These are phyloP conservation scores for Nibea albiflora DNA, from an alignment of 2,113 vertebrate genomes.

Conservation along the genomic window DNA sequence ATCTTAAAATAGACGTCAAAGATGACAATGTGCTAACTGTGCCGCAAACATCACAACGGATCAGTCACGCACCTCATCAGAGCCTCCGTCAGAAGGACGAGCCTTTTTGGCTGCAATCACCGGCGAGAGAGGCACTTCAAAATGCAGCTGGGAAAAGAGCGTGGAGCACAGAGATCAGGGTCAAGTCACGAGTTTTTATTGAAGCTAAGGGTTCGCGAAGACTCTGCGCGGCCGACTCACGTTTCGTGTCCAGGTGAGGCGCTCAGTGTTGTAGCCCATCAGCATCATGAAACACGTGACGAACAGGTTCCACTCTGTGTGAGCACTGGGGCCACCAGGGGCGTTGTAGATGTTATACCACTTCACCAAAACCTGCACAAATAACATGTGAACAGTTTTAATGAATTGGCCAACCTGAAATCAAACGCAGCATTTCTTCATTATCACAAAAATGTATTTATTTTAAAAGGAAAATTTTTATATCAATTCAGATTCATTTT, in stretches of 20 bases:
- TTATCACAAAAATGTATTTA: neutral
- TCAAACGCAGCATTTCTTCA: neutral
- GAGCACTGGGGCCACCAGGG: conserved; percentile 92
- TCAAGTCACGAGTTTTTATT: conserved; percentile 9
- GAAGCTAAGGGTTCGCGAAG: neutral
- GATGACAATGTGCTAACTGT: neutral
- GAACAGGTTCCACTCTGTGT: conserved; percentile 96
- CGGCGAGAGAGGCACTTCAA: conserved; percentile 97
- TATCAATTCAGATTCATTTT: neutral
- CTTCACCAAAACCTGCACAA: conserved; percentile 86
- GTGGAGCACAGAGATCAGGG: conserved; percentile 9
- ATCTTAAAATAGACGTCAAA: neutral
- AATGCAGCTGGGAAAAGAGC: conserved; percentile 88
- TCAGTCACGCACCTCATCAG: conserved; percentile 90
- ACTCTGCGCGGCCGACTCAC: conserved; percentile 80
- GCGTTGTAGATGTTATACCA: conserved; percentile 98
- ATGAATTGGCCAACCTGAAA: neutral
- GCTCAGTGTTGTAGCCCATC: conserved; percentile 98
- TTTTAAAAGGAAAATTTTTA: neutral
- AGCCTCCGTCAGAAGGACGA: conserved; percentile 94
- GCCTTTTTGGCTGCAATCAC: conserved; percentile 99
- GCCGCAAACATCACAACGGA: neutral
- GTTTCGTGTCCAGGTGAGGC: conserved; percentile 91
- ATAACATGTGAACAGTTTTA: neutral
- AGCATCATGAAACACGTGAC: conserved; percentile 96